A percentile compares a stretch with the other conserved stretches of the same genome.
These are phyloP conservation scores for Limnothrissa miodon DNA, from an alignment of 2,113 vertebrate genomes.

Conservation along the genomic window DNA sequence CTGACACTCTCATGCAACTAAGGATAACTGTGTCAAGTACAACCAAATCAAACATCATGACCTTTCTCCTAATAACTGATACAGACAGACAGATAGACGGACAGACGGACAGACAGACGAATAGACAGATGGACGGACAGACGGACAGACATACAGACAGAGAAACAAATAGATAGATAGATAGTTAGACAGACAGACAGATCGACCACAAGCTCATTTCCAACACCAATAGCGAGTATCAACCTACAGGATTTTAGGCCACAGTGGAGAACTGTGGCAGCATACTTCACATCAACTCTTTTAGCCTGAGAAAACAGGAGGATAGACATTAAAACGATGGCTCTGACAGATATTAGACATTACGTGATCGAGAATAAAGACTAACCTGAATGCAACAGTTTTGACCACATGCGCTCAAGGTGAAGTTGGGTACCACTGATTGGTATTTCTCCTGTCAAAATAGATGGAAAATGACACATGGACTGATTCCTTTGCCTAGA, in stretches of 20 bases:
- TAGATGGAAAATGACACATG: conserved; percentile 25
- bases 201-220: too few relatives aligned
- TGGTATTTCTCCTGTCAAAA: conserved; percentile 51
- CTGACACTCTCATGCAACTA: too few relatives aligned
- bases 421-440: conserved; percentile 41
- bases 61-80: too few relatives aligned
- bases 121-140: too few relatives aligned
- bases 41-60: neutral
- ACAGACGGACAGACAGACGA: too few relatives aligned
- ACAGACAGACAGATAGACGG: too few relatives aligned
- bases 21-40: too few relatives aligned
- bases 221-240: neutral
- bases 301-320: conserved; percentile 55
- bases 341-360: neutral
- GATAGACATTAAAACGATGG: neutral
- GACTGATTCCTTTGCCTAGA: too few relatives aligned
- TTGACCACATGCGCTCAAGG: conserved; percentile 29
- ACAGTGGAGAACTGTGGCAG: conserved; percentile 55
- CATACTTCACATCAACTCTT: conserved; percentile 57
- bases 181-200: too few relatives aligned
- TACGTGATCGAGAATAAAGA: neutral
- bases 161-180: too few relatives aligned
- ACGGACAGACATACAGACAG: too few relatives aligned
- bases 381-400: conserved; percentile 63
- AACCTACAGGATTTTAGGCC: conserved; percentile 58